A percentile compares a stretch with the other conserved stretches of the same genome.
Conservation (phyloP, 2,113 vertebrate species). For the Acanthisitta chloris region DNA sequence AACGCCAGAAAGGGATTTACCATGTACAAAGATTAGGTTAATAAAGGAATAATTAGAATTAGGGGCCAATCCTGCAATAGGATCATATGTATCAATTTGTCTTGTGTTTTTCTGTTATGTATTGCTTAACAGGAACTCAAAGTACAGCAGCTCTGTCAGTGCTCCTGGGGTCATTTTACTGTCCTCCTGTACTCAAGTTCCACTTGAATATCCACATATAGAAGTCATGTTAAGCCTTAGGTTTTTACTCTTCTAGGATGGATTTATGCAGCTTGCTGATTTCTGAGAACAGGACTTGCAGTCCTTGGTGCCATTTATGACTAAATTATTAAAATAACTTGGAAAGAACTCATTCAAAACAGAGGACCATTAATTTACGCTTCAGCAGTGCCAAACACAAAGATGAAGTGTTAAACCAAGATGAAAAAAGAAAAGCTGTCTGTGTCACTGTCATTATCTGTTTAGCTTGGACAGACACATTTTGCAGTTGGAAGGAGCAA, state of each 20-base stretch:
- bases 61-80: neutral
- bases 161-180: neutral
- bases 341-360: neutral
- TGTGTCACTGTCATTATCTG: neutral
- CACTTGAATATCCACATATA: neutral
- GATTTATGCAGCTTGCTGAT: neutral
- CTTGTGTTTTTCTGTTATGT: neutral
- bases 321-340: neutral
- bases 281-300: neutral
- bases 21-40: neutral
- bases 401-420: neutral
- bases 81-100: neutral
- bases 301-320: neutral
- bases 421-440: neutral
- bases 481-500: neutral
- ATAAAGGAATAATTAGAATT: slow-evolving; percentile 11
- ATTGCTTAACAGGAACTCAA: neutral
- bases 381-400: neutral
- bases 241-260: neutral
- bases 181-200: neutral
- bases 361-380: neutral
- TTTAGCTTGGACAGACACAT: neutral
- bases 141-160: neutral
- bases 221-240: neutral
- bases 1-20: neutral